These are phyloP conservation scores for Cephus runcator DNA, from an alignment of 2,888 invertebrate species.

Conservation along the genomic window DNA sequence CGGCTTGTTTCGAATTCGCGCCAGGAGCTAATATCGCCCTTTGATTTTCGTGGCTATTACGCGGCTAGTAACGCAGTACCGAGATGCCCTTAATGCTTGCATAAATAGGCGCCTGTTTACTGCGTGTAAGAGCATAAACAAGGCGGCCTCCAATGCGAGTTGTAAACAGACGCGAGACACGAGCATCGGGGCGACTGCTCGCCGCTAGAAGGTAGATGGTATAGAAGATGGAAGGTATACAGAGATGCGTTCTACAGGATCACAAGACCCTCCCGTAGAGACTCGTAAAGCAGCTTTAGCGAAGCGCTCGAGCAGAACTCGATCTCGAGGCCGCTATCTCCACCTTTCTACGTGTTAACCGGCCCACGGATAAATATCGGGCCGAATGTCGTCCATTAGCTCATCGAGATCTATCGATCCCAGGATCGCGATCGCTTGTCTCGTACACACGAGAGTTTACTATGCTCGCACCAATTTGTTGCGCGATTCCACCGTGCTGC, in stretches of 20 bases:
- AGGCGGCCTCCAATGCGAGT: not conserved
- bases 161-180: not conserved
- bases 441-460: not conserved
- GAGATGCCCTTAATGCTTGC: not conserved
- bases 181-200: not conserved
- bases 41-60: not conserved
- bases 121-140: not conserved
- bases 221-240: not conserved
- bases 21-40: not conserved
- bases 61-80: not conserved
- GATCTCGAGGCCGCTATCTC: not conserved
- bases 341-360: conserved; percentile 1
- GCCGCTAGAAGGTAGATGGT: not conserved
- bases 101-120: not conserved
- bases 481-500: not conserved
- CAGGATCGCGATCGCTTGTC: conserved; percentile 1
- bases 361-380: conserved; percentile 1
- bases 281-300: not conserved
- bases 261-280: not conserved
- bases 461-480: conserved; percentile 4
- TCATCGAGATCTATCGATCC: not conserved
- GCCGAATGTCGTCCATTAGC: conserved; percentile 1
- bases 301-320: conserved; percentile 1
- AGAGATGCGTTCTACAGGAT: not conserved
- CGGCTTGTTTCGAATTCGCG: not conserved